Conservation (phyloP, 2,888 invertebrate genomes). For the Strigamia crassipes region DNA sequence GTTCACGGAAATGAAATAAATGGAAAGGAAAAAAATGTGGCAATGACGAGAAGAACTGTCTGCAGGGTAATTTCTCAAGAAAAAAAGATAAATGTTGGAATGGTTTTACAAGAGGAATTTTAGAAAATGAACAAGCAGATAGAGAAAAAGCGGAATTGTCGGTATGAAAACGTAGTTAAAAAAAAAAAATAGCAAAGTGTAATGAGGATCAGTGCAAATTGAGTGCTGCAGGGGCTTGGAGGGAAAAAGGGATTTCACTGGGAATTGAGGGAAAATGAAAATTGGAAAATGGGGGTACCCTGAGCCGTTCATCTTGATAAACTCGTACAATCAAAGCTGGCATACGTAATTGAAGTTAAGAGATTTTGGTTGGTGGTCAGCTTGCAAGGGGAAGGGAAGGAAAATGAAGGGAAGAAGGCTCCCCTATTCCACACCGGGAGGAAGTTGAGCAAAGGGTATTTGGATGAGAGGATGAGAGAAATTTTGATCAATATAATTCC, state of each 20-base stretch:
- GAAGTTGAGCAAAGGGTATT: conserved; percentile 15
- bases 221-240: not conserved
- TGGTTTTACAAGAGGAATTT: not conserved
- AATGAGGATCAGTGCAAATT: conserved; percentile 32
- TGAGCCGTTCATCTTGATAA: conserved; percentile 14
- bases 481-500: conserved; percentile 14
- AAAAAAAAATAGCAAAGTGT: not conserved
- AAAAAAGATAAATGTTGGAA: not conserved
- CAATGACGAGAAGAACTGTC: not conserved
- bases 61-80: not conserved
- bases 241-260: not conserved
- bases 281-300: conserved; percentile 4
- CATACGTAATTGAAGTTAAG: conserved; percentile 31
- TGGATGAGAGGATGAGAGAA: not conserved
- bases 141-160: not conserved
- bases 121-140: conserved; percentile 2
- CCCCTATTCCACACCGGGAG: not conserved
- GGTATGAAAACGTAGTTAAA: conserved; percentile 28
- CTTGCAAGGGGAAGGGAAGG: not conserved
- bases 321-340: not conserved
- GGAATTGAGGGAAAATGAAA: not conserved
- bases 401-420: not conserved
- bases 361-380: conserved; percentile 20
- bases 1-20: conserved; percentile 1
- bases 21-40: not conserved